Percentiles rank a stretch among this genome's conserved stretches.
These are phyloP conservation scores for Pyralis farinalis DNA, from an alignment of 2,888 invertebrate genomes.

Conservation along the genomic window DNA sequence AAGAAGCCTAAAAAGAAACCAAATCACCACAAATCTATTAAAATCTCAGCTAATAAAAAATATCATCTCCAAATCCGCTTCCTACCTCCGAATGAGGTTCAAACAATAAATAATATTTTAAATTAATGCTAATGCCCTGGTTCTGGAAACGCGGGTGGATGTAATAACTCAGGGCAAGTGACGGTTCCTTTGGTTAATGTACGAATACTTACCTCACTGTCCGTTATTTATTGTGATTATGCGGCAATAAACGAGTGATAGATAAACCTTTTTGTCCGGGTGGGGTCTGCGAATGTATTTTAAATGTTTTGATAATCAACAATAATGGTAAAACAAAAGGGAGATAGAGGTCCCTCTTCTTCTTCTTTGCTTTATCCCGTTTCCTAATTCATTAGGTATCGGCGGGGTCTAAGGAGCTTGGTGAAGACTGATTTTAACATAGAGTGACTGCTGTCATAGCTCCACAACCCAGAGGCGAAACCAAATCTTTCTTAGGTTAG, in stretches of 20 bases:
- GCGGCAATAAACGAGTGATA: constrained; percentile 50
- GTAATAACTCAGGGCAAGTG: constrained; percentile 67
- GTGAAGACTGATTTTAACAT: too few species aligned
- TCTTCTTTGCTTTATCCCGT: too few species aligned
- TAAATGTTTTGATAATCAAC: too few species aligned
- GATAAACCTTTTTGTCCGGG: constrained; percentile 40
- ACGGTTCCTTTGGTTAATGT: constrained; percentile 59
- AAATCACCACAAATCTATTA: not conserved
- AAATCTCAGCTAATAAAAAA: constrained; percentile 8
- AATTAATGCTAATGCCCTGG: constrained; percentile 78
- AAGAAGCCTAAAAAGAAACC: too few species aligned
- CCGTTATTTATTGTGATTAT: constrained; percentile 72
- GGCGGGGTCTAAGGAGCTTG: too few species aligned
- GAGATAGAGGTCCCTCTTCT: too few species aligned
- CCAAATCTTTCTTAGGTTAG: too few species aligned
- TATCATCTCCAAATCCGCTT: constrained; percentile 28
- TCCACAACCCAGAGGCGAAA: too few species aligned
- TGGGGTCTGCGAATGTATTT: not conserved
- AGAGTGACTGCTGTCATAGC: too few species aligned
- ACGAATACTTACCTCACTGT: constrained; percentile 48
- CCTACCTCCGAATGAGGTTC: constrained; percentile 37
- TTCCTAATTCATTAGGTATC: too few species aligned
- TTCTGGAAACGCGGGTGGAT: constrained; percentile 66
- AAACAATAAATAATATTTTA: constrained; percentile 80
- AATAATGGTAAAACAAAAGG: too few species aligned